phyloP scores from a whole-genome alignment of 1,140 invertebrate genomes.

The Neodiprion lecontei region DNA sequence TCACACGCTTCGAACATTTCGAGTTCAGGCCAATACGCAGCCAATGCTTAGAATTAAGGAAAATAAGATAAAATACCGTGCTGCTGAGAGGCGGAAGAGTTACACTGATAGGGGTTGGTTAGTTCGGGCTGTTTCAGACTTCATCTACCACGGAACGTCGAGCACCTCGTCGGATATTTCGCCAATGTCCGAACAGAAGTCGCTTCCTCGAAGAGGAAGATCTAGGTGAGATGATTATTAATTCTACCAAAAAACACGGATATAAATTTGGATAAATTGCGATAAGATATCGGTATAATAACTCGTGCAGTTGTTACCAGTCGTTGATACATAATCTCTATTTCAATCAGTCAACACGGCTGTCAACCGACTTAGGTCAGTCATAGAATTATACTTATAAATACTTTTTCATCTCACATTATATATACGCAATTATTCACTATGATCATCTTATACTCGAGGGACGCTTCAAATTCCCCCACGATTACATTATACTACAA shows the following conservation, averaged over 20 bases:
- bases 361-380: conserved; percentile 6
- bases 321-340: neutral
- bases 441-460: no score
- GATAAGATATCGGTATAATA: no score
- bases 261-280: no score
- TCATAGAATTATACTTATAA: neutral
- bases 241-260: no score
- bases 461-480: no score
- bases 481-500: no score
- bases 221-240: conserved; percentile 64
- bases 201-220: conserved; percentile 71
- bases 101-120: conserved; percentile 25
- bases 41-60: no score
- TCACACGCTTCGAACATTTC: no score
- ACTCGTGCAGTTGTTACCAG: no score
- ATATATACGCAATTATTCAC: no score
- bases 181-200: conserved; percentile 80
- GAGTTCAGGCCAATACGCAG: no score
- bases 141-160: conserved; percentile 78
- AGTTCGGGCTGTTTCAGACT: conserved; percentile 68
- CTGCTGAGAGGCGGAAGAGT: neutral
- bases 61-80: no score
- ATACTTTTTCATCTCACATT: neutral
- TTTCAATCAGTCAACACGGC: conserved; percentile 4
- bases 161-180: conserved; percentile 81